Percentiles rank a stretch among this genome's conserved stretches.
These are phyloP conservation scores for Thecophora atra DNA, from an alignment of 2,888 invertebrate species.

Conservation along the genomic window DNA sequence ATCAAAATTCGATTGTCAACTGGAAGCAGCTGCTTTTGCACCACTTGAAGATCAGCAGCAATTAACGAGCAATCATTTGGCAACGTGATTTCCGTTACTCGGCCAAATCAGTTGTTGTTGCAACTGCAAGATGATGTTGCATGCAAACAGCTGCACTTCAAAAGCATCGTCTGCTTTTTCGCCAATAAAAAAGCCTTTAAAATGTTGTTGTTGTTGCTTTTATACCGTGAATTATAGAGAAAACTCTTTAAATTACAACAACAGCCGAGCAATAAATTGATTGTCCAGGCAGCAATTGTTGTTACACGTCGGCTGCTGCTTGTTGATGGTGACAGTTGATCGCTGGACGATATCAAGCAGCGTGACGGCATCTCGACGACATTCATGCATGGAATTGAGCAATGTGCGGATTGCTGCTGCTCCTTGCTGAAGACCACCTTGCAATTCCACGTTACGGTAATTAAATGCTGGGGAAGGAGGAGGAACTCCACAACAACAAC, in stretches of 20 bases:
- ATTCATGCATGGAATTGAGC: slow-evolving; percentile 14
- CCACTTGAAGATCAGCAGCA: neutral
- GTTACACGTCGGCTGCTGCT: slow-evolving; percentile 5
- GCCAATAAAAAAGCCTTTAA: slow-evolving; percentile 1
- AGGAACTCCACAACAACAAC: slow-evolving; percentile 30
- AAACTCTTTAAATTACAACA: neutral
- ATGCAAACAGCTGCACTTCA: neutral
- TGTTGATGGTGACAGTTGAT: slow-evolving; percentile 20
- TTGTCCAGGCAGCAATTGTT: slow-evolving; percentile 20
- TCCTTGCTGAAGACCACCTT: slow-evolving; percentile 45
- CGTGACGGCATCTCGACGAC: slow-evolving; percentile 14
- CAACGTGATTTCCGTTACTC: slow-evolving; percentile 9
- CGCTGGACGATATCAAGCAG: slow-evolving; percentile 5
- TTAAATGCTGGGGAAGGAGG: slow-evolving; percentile 24
- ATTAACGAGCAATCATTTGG: neutral
- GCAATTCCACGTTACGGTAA: slow-evolving; percentile 45
- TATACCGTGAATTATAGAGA: neutral
- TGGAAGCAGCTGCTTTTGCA: neutral
- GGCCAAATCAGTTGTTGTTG: neutral
- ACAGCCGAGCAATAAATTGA: slow-evolving; percentile 18
- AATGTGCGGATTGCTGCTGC: slow-evolving; percentile 20
- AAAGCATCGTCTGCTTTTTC: neutral
- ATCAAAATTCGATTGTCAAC: too few relatives aligned
- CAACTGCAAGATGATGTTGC: neutral
- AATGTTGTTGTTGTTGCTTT: neutral